A percentile compares a stretch with the other conserved stretches of the same genome.
These are phyloP conservation scores for Pangasianodon hypophthalmus DNA, from an alignment of 2,113 vertebrate species.

Conservation along the genomic window DNA sequence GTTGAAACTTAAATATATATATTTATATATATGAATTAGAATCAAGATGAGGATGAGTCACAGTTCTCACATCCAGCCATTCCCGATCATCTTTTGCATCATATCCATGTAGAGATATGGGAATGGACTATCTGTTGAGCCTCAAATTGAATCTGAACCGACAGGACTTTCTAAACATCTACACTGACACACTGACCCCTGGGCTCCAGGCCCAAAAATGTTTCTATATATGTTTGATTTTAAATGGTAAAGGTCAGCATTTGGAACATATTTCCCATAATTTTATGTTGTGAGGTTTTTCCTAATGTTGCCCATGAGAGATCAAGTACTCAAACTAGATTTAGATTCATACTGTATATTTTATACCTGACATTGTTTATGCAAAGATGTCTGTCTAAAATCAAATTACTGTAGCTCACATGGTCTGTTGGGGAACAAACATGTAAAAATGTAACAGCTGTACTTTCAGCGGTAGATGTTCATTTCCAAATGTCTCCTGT, in stretches of 20 bases:
- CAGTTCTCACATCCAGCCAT: not conserved
- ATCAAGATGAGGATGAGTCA: not conserved
- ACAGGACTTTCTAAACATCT: conserved; percentile 31
- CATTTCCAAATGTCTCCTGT: not conserved
- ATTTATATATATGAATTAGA: not conserved
- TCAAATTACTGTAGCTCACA: not conserved
- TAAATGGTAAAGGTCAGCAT: conserved; percentile 26
- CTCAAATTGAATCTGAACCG: conserved; percentile 25
- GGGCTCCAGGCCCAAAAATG: conserved; percentile 18
- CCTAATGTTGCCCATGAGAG: conserved; percentile 37
- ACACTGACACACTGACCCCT: conserved; percentile 7
- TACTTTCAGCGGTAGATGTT: not conserved
- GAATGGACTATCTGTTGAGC: conserved; percentile 9
- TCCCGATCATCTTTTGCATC: not conserved
- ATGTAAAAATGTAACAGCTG: conserved; percentile 12
- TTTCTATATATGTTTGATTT: conserved; percentile 32
- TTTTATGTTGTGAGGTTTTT: conserved; percentile 6
- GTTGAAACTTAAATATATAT: not conserved
- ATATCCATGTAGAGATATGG: not conserved
- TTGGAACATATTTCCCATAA: conserved; percentile 44
- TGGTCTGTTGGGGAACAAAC: not conserved
- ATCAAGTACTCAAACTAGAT: conserved; percentile 6
- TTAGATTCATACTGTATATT: conserved; percentile 28
- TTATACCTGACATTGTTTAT: not conserved
- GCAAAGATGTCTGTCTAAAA: conserved; percentile 4